Evolutionary conservation across 2,888 invertebrate genomes (phyloP).

Genomic region (Kuschelorhynchus macadamiae): DNA sequence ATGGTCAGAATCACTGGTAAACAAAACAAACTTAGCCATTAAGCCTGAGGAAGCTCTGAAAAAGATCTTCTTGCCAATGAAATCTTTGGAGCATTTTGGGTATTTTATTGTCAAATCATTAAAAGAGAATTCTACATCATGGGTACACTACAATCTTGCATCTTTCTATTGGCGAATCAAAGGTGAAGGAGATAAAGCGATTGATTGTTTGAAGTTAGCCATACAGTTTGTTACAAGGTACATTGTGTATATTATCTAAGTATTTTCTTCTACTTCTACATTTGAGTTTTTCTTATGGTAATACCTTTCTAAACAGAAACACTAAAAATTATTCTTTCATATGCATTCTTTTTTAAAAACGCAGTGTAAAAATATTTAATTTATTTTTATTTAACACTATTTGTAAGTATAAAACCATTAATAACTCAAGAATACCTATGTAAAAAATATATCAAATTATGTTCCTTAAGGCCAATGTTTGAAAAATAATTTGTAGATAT

Average conservation of each 20-base stretch:
- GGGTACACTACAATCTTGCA: constrained; percentile 85
- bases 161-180: constrained; percentile 84
- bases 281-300: too few relatives aligned
- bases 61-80: constrained; percentile 66
- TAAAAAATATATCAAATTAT: too few relatives aligned
- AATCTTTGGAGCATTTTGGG: constrained; percentile 71
- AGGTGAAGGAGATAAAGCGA: constrained; percentile 82
- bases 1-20: constrained; percentile 45
- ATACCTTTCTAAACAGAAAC: too few relatives aligned
- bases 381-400: too few relatives aligned
- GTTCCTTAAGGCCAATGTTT: too few relatives aligned
- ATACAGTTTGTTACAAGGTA: constrained; percentile 83
- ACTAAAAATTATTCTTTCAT: too few relatives aligned
- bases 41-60: constrained; percentile 69
- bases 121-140: constrained; percentile 78
- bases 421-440: too few relatives aligned
- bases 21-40: constrained; percentile 49
- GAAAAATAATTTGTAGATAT: too few relatives aligned
- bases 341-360: too few relatives aligned
- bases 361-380: too few relatives aligned
- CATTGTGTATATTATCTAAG: constrained; percentile 42
- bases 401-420: too few relatives aligned
- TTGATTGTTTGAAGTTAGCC: constrained; percentile 84
- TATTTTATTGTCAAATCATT: constrained; percentile 76
- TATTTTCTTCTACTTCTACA: constrained; percentile 1